Conservation (phyloP, 2,888 invertebrate species). For the Eupithecia inturbata region DNA sequence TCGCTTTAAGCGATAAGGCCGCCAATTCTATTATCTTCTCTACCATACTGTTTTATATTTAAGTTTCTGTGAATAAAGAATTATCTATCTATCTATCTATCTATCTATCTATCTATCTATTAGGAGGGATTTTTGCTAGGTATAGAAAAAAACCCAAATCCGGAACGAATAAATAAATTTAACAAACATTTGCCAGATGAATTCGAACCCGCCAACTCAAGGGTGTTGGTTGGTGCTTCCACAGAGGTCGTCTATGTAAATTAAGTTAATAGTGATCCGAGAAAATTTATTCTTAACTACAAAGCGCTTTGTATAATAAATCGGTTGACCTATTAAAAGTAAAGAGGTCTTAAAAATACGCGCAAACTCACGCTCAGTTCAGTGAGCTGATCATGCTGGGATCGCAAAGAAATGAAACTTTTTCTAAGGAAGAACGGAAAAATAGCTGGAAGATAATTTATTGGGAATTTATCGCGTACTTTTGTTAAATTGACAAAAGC, state of each 20-base stretch:
- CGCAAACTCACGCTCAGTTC: neutral
- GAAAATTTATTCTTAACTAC: slow-evolving; percentile 12
- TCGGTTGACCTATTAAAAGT: slow-evolving; percentile 15
- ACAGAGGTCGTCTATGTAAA: slow-evolving; percentile 2
- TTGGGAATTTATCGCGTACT: neutral
- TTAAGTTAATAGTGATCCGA: neutral
- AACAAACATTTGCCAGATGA: neutral
- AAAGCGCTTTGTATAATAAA: slow-evolving; percentile 2
- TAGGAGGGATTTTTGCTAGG: too few species aligned
- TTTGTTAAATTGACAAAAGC: too few species aligned
- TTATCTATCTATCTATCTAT: too few species aligned
- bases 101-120: too few species aligned
- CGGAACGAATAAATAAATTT: too few species aligned
- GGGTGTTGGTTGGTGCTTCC: neutral
- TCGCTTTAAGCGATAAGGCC: too few species aligned
- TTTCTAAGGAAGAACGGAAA: neutral
- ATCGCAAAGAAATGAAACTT: neutral
- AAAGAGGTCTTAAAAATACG: neutral
- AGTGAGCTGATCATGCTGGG: neutral
- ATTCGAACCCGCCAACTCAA: neutral
- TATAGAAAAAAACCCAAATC: too few species aligned
- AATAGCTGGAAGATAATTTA: neutral
- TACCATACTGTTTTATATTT: too few species aligned
- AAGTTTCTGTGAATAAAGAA: too few species aligned
- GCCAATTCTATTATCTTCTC: too few species aligned